phyloP scores from a whole-genome alignment of 37 sponge, comb jelly and placozoan genomes.

The Cliona cf. orientalis region DNA sequence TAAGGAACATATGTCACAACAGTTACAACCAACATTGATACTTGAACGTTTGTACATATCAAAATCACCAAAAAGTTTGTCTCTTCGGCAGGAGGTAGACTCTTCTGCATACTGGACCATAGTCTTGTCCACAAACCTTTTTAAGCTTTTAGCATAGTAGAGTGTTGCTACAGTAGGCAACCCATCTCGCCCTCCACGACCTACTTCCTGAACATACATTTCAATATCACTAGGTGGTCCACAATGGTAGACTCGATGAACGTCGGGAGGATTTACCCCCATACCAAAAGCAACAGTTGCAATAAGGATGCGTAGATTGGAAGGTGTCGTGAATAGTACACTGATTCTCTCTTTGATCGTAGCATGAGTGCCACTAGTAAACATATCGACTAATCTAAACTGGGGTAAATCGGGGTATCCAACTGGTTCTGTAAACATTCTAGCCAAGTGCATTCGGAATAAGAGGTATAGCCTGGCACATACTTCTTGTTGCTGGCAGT shows the following conservation, averaged over 20 bases:
- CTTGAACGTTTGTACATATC: no score
- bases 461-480: neutral
- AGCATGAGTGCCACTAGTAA: conserved; percentile 18
- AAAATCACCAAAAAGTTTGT: no score
- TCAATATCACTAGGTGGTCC: conserved; percentile 36
- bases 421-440: neutral
- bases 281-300: conserved; percentile 46
- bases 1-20: no score
- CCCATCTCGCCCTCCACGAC: conserved; percentile 42
- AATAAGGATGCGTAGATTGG: conserved; percentile 13
- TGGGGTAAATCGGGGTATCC: neutral
- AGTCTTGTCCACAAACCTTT: no score
- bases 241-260: conserved; percentile 13
- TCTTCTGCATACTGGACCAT: no score
- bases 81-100: no score
- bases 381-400: conserved; percentile 27
- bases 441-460: neutral
- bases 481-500: neutral
- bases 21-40: no score
- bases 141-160: no score
- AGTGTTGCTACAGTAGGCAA: neutral
- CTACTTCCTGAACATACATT: conserved; percentile 29
- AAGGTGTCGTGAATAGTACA: neutral
- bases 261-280: conserved; percentile 26
- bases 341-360: conserved; percentile 18